Evolutionary conservation across 2,797 vertebrate genomes (phyloP).

Genomic region (Threskiornis aethiopicus): DNA sequence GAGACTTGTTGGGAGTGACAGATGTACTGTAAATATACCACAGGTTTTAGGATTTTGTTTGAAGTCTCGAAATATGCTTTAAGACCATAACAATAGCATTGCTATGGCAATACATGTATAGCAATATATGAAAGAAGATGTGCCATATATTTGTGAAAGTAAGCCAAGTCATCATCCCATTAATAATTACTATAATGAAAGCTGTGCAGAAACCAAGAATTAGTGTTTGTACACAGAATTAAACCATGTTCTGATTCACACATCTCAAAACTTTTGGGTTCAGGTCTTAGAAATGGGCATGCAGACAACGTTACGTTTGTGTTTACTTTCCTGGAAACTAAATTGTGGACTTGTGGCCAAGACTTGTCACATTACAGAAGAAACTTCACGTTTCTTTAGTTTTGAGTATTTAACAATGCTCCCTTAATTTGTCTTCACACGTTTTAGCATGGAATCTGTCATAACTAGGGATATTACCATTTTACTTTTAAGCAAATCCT

Average conservation of each 20-base stretch:
- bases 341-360: neutral
- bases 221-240: neutral
- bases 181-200: neutral
- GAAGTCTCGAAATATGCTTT: neutral
- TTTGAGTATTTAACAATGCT: neutral
- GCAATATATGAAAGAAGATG: neutral
- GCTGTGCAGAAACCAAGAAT: neutral
- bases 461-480: neutral
- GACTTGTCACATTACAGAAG: neutral
- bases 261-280: neutral
- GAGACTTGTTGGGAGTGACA: neutral
- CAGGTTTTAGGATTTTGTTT: neutral
- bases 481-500: constrained; percentile 6
- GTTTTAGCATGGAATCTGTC: neutral
- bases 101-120: neutral
- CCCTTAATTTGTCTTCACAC: neutral
- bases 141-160: neutral
- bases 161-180: neutral
- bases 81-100: neutral
- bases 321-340: neutral
- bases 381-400: neutral
- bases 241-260: neutral
- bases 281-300: neutral
- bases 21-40: neutral
- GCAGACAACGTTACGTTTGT: neutral